A percentile compares a stretch with the other conserved stretches of the same genome.
Evolutionary conservation across 1,140 invertebrate species (phyloP).

Genomic region (Proales similis): DNA sequence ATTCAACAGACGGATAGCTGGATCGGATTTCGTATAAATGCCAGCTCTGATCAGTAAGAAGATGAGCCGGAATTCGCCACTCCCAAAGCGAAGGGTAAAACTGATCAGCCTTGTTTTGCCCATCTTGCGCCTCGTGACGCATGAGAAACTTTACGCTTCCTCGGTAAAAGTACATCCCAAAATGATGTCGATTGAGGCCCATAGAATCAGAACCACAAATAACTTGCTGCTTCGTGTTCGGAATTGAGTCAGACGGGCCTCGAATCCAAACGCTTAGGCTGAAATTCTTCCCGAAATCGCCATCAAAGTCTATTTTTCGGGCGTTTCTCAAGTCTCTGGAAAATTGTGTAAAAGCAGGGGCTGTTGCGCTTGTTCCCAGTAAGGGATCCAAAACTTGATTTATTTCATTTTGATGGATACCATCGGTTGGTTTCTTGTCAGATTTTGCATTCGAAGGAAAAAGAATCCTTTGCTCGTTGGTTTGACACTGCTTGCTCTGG

Average conservation of each 20-base stretch:
- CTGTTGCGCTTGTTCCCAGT: background rate
- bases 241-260: constrained; percentile 2
- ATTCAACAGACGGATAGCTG: constrained; percentile 16
- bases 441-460: too few species aligned
- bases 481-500: too few species aligned
- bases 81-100: constrained; percentile 37
- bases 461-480: too few species aligned
- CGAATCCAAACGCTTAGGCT: constrained; percentile 16
- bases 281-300: constrained; percentile 20
- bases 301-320: constrained; percentile 22
- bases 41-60: constrained; percentile 26
- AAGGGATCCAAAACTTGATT: too few species aligned
- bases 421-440: too few species aligned
- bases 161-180: constrained; percentile 34
- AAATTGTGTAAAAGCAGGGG: constrained; percentile 5
- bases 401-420: too few species aligned
- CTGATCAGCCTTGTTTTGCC: background rate
- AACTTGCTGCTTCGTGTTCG: constrained; percentile 22
- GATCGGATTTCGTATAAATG: constrained; percentile 35
- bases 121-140: constrained; percentile 1
- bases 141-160: constrained; percentile 35
- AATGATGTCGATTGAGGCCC: constrained; percentile 23
- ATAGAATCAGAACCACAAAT: constrained; percentile 30
- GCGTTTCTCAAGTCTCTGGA: background rate
- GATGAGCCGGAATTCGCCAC: constrained; percentile 5